These are phyloP conservation scores for Acleris laterana DNA, from an alignment of 2,888 invertebrate genomes.

Conservation along the genomic window DNA sequence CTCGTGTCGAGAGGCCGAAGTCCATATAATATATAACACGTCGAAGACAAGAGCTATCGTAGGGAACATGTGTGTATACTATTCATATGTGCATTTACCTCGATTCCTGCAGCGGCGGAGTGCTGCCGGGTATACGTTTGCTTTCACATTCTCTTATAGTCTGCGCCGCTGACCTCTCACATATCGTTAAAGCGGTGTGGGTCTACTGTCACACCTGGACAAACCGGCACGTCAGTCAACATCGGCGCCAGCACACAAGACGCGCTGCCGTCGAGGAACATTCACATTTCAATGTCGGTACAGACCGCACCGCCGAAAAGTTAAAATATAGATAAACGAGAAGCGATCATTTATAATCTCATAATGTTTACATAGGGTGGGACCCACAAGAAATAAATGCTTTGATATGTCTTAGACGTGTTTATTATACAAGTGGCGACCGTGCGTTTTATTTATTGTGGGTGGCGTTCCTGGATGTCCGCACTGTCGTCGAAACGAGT, in stretches of 20 bases:
- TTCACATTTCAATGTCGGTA: slow-evolving; percentile 43
- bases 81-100: slow-evolving; percentile 80
- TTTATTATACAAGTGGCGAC: slow-evolving; percentile 39
- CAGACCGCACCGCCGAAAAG: slow-evolving; percentile 69
- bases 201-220: slow-evolving; percentile 77
- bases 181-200: slow-evolving; percentile 79
- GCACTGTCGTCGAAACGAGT: slow-evolving; percentile 27
- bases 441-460: slow-evolving; percentile 57
- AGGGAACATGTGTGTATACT: slow-evolving; percentile 37
- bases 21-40: slow-evolving; percentile 39
- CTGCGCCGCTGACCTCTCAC: slow-evolving; percentile 64
- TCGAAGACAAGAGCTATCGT: slow-evolving; percentile 27
- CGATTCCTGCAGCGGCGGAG: slow-evolving; percentile 70
- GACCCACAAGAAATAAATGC: slow-evolving; percentile 69
- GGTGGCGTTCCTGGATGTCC: slow-evolving; percentile 40
- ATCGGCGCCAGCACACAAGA: slow-evolving; percentile 67
- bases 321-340: slow-evolving; percentile 18
- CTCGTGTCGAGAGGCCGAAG: slow-evolving; percentile 26
- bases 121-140: slow-evolving; percentile 50
- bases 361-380: slow-evolving; percentile 47
- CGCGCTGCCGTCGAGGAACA: slow-evolving; percentile 43
- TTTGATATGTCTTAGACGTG: slow-evolving; percentile 42
- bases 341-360: slow-evolving; percentile 49
- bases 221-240: slow-evolving; percentile 72
- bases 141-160: slow-evolving; percentile 62